Percentiles rank a stretch among this genome's conserved stretches.
Evolutionary conservation across 2,797 vertebrate genomes (phyloP).

Genomic region (Champsocephalus esox): DNA sequence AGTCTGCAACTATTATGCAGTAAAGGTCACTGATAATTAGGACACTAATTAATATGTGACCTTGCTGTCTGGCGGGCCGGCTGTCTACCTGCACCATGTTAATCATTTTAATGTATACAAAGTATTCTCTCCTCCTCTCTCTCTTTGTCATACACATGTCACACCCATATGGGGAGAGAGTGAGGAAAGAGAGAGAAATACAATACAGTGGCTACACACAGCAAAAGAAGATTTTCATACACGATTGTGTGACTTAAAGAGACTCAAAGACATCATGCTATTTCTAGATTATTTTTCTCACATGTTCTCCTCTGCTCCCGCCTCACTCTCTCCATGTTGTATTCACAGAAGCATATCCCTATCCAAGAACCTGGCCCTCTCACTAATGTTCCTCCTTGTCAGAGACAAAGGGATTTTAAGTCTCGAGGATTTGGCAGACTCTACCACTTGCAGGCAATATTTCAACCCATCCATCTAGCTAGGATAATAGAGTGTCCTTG

Average conservation of each 20-base stretch:
- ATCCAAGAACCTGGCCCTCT: slow-evolving; percentile 73
- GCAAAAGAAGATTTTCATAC: slow-evolving; percentile 17
- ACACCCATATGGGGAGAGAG: neutral
- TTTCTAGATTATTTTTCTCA: slow-evolving; percentile 46
- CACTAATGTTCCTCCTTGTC: slow-evolving; percentile 81
- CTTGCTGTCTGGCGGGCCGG: slow-evolving; percentile 58
- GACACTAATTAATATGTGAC: slow-evolving; percentile 67
- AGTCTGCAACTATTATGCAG: slow-evolving; percentile 48
- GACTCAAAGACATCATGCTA: slow-evolving; percentile 25
- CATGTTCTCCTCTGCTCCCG: slow-evolving; percentile 21
- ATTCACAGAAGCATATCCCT: slow-evolving; percentile 64
- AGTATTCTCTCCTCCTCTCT: slow-evolving; percentile 3
- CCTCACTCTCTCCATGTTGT: slow-evolving; percentile 33
- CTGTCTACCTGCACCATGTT: slow-evolving; percentile 52
- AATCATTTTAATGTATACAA: slow-evolving; percentile 48
- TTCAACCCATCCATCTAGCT: slow-evolving; percentile 86
- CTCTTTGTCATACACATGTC: neutral
- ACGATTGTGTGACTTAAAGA: slow-evolving; percentile 11
- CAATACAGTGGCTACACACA: slow-evolving; percentile 10
- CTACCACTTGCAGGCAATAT: slow-evolving; percentile 85
- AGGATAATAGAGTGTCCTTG: slow-evolving; percentile 87
- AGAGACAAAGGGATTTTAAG: slow-evolving; percentile 85
- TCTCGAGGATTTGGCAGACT: slow-evolving; percentile 83
- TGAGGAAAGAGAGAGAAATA: slow-evolving; percentile 1
- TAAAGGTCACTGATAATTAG: slow-evolving; percentile 69